Evolutionary conservation across 2,888 invertebrate species (phyloP), one percentile per base, ranked within the genome.

Genomic region (Anodontia alba): DNA sequence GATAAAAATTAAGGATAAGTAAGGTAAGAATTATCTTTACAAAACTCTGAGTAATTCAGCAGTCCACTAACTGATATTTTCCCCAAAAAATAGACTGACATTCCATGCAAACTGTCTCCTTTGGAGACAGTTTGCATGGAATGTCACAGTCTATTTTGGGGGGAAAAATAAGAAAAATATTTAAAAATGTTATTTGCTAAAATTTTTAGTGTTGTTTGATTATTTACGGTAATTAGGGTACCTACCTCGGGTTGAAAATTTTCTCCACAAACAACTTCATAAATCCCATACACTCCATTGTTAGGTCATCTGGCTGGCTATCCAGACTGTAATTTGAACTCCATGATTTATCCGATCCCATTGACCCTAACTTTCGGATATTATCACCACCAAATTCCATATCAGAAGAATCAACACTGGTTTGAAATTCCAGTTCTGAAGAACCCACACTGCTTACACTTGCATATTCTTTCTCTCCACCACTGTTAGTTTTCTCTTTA

Each of bases 181-280:
- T n/a, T n/a, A n/a, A n/a, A n/a, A n/a, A n/a, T n/a, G n/a, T n/a
- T n/a, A n/a, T n/a, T n/a, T n/a, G n/a, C n/a, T n/a, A n/a, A n/a
- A n/a, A n/a, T n/a, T n/a, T n/a, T n/a, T n/a, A n/a, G n/a, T n/a
- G n/a, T n/a, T n/a, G n/a, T n/a, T n/a, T n/a, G n/a, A n/a, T n/a
- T n/a, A n/a, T n/a, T n/a, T n/a, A n/a, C n/a, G n/a, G n/a, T n/a
- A n/a, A n/a, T n/a, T n/a, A n/a, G n/a, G n/a, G n/a, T 67, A 89
- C 91, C 88, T 90, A 94, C 94, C 90, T 89, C 33, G 95, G 95
- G 76, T 95, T 95, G 90, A 97, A 97, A 26, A 97, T 93, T 80
- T 96, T 95, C 46, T 96, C 95, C 3, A 96, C 96, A 92, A 96
- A 97, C 68, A 94, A 94, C 88, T 96, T 96, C 96, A 97, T 96